Evolutionary conservation across 2,797 vertebrate genomes (phyloP).

Genomic region (Clarias fuscus): DNA sequence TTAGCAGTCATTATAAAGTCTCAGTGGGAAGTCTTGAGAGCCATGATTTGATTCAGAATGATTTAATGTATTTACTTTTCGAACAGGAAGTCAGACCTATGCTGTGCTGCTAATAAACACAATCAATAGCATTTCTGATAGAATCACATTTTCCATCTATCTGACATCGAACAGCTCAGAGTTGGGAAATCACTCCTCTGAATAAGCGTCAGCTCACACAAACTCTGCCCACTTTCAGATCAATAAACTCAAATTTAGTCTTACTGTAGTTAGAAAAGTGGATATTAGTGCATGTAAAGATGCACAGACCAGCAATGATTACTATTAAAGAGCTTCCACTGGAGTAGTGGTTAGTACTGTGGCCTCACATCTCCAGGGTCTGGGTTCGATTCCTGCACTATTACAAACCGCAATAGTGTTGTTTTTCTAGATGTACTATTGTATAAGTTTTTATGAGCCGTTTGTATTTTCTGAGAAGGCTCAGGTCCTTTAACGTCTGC

Average conservation of each 20-base stretch:
- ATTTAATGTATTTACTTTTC: background rate
- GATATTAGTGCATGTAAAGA: too few relatives aligned
- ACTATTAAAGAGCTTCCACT: background rate
- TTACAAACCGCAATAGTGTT: too few relatives aligned
- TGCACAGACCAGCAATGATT: background rate
- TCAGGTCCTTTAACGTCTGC: too few relatives aligned
- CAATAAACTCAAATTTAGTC: background rate
- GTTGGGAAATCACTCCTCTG: too few relatives aligned
- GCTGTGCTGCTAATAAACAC: too few relatives aligned
- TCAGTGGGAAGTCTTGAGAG: background rate
- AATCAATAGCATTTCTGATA: too few relatives aligned
- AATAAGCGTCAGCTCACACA: background rate
- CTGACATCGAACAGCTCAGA: too few relatives aligned
- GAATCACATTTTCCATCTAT: too few relatives aligned
- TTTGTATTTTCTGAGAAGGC: too few relatives aligned
- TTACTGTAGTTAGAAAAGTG: background rate
- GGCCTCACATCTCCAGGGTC: too few relatives aligned
- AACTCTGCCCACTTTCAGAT: background rate
- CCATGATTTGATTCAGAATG: background rate
- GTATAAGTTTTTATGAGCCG: background rate
- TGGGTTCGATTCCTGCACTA: too few relatives aligned
- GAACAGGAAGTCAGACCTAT: background rate
- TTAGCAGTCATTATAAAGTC: background rate
- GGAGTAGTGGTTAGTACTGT: too few relatives aligned
- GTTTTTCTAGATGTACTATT: background rate